Base-by-base conservation (phyloP, 2,797 vertebrate species). In the Strix occidentalis region DNA sequence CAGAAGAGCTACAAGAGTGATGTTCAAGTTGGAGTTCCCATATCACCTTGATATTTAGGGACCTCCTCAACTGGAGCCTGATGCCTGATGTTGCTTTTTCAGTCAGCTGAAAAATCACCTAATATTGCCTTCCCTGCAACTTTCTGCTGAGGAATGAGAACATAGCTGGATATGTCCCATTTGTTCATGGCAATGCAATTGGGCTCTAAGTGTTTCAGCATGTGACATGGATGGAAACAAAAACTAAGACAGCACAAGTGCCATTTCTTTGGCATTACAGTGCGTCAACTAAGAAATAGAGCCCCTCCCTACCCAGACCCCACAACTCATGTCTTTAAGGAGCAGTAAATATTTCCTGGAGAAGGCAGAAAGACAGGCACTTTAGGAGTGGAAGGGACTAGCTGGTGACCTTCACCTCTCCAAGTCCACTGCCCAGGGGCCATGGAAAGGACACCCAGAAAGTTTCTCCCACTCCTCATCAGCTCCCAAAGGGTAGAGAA, bases 161-260 rank as follows among this genome's bases (percentile, higher is more conserved):
- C 20, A 4, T 50, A 48, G 11, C 39, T 56, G 54, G 48, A 35
- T 2, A 24, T 0, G 1, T 35, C 50, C 54, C 1, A 0, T 12
- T 50, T 41, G 28, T 13, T 20, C 3, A 0, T 11, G n/a, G 19
- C 16, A 31, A 25, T 15, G 10, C 28, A 16, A 21, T 9, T 11
- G 8, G 50, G 28, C 41, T 84, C 19, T 35, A 20, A 53, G 23
- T 3, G 8, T 46, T 71, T 82, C 28, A 39, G 29, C 6, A 33
- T 25, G 41, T 41, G 23, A 75, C 11, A 5, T 1, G 13, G 56
- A 14, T 7, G 28, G 58, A 68, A 78, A 69, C 16, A 37, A 72
- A 54, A 39, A 0, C 1, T 13, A 45, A 83, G n/a, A 21, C 16
- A 56, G 21, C 8, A 9, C 16, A 51, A 76, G 14, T 39, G 7